Evolutionary conservation across 2,888 invertebrate genomes (phyloP).

Genomic region (Sesamia inferens): DNA sequence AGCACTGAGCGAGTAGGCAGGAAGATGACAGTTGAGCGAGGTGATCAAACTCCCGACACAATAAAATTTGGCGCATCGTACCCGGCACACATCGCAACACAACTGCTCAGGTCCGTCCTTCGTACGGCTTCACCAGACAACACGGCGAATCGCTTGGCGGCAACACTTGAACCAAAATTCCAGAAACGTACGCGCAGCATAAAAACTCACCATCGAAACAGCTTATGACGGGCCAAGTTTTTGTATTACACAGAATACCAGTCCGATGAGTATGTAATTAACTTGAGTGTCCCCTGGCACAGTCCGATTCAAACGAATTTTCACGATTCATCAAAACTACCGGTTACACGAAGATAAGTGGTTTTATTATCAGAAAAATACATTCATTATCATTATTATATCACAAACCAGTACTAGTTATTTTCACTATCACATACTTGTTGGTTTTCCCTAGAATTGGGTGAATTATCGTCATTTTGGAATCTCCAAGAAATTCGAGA

Average conservation of each 20-base stretch:
- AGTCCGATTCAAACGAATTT: neutral
- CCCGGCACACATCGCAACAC: no score
- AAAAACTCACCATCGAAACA: neutral
- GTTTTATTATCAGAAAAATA: neutral
- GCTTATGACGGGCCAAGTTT: neutral
- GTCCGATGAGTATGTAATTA: conserved; percentile 14
- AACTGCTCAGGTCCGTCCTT: no score
- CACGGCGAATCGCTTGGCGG: no score
- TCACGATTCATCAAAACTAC: conserved; percentile 10
- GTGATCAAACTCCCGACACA: no score
- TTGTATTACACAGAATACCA: conserved; percentile 3
- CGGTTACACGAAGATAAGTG: neutral
- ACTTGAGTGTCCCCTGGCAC: neutral
- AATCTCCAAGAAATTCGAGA: neutral
- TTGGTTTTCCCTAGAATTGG: conserved; percentile 3
- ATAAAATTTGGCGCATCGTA: no score
- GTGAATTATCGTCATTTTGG: neutral
- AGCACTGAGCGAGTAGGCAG: no score
- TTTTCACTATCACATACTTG: neutral
- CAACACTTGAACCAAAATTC: neutral
- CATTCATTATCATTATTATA: neutral
- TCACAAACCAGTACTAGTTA: neutral
- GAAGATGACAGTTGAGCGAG: no score
- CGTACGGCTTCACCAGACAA: no score
- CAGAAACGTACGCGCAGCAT: neutral